Base-by-base conservation (phyloP, 1,140 invertebrate genomes). In the Apis dorsata region DNA sequence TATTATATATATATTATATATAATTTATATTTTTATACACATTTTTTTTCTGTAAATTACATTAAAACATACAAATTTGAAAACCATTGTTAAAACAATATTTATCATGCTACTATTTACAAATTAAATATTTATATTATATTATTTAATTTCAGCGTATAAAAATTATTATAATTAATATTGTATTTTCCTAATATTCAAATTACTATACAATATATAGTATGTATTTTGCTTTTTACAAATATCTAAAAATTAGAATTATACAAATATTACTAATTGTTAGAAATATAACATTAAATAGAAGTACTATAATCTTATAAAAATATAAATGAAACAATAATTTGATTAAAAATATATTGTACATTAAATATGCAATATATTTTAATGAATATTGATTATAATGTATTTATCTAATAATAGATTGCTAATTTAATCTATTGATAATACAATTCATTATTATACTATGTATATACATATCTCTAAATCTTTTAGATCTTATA, bases 321-420 rank as follows among this genome's bases (percentile, higher is more conserved):
- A 87, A 87, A 86, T 84, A 60, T 79, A 24, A 72, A 68, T 59
- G n/a, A 83, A 83, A 53, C 55, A 60, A 34, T 76, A 82, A 69
- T 62, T 79, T 21, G n/a, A 62, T 77, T 51, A 53, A 24, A 70
- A 73, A 85, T 84, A 59, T 62, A 53, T 83, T 73, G 49, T 62
- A 84, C 76, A 79, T 79, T 34, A 76, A 70, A 83, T 62, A 24
- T 66, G 19, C 68, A 86, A 79, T 44, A 44, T 72, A 53, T 49
- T 44, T 84, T 86, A 69, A 85, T 80, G 81, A 71, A 76, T 62
- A 79, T 79, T 70, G 13, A 51, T 57, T 63, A 85, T 51, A 55
- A 83, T 77, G 83, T 51, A 78, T 59, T 81, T 81, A 78, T 24
- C 70, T 59, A 73, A 72, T 70, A 85, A 81, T 87, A 87, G 85